Base-by-base conservation (phyloP, 1,140 invertebrate genomes). In the Philotrypesis tridentata region DNA sequence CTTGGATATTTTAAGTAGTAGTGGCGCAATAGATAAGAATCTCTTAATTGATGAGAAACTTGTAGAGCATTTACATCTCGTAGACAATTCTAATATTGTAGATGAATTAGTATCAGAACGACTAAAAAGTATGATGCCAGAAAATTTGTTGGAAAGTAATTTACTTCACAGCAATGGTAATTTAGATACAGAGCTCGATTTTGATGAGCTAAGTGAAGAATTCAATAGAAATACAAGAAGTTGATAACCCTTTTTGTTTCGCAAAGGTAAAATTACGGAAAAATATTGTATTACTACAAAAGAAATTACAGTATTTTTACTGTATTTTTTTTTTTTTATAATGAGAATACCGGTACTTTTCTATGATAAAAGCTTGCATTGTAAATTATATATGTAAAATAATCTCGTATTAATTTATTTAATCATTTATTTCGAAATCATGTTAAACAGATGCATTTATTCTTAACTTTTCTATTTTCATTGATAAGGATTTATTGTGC, bases 11-110 rank as follows among this genome's bases (percentile, higher is more conserved):
- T 82, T 91, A 7, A 88, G 88, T 72, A 89, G 85, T n/a, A 89
- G 87, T 61, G 86, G 87, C 0, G 89, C 88, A 0, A 91, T 91
- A 27, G 90, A 90, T 75, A 91, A 91, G 65, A 90, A 90, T 77
- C 85, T 91, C 60, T 86, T 91, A 80, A 90, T 91, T 14, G 90
- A 91, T 68, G 90, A 91, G 29, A 91, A 91, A 80, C 85, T 91
- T 33, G 90, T 89, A 1, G 90, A 91, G 37, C 89, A 90, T 5
- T 76, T 91, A 31, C 88, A 91, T 80, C 79, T 91, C 8, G 89
- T 89, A 0, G 89, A 91, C 68, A 90, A 90, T 79, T 85, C 89
- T 1, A 81, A 81, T 75, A 87, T 91, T 43, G 89, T 91, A 5
- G 90, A 91, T 79, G 89, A 91, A 68, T 40, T 91, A 23, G 90